A percentile compares a stretch with the other conserved stretches of the same genome.
Conservation (phyloP, 2,888 invertebrate genomes). For the Itoplectis maculator region DNA sequence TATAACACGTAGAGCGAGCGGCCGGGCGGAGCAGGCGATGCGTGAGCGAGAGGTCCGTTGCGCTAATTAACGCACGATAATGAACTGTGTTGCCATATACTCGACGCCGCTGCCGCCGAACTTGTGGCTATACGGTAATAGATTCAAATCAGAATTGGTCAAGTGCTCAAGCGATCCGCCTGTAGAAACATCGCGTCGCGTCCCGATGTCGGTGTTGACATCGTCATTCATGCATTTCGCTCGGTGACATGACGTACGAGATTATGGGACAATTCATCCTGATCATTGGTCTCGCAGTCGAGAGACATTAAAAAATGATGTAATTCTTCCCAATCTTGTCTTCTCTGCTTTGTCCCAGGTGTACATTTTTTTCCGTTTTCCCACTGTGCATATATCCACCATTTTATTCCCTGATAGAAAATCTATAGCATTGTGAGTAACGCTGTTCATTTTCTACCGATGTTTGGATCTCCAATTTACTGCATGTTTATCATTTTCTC, state of each 20-base stretch:
- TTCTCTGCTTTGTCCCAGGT: no score
- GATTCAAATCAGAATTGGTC: conserved; percentile 79
- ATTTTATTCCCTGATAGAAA: no score
- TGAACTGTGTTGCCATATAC: conserved; percentile 77
- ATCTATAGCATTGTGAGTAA: no score
- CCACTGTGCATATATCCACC: no score
- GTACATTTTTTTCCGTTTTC: no score
- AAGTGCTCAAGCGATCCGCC: conserved; percentile 47
- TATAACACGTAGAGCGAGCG: conserved; percentile 53
- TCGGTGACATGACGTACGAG: neutral
- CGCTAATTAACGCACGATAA: conserved; percentile 82
- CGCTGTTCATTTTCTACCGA: no score
- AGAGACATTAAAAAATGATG: neutral
- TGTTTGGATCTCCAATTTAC: no score
- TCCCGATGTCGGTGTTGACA: neutral
- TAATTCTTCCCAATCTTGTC: no score
- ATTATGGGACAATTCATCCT: neutral
- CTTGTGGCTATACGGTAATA: conserved; percentile 78
- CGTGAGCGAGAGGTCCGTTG: conserved; percentile 68
- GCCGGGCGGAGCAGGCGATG: conserved; percentile 62
- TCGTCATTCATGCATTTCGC: conserved; percentile 1
- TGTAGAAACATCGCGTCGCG: neutral
- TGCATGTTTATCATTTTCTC: no score
- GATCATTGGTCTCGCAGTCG: neutral
- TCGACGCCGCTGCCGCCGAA: conserved; percentile 27